Evolutionary conservation across 2,113 vertebrate genomes (phyloP).

Genomic region (Eublepharis macularius): DNA sequence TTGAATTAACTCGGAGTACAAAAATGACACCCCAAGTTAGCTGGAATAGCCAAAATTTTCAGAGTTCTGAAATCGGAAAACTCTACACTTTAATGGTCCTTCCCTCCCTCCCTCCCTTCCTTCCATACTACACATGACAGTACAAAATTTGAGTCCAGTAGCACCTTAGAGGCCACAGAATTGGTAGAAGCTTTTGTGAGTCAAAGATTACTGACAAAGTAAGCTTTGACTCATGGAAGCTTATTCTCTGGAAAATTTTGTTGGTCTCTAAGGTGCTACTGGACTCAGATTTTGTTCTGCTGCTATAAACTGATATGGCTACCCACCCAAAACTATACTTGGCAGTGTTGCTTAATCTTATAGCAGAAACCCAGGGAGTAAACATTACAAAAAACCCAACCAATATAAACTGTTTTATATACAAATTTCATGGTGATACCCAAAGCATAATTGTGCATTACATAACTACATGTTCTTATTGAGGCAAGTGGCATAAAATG

Average conservation of each 20-base stretch:
- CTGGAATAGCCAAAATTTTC: background rate
- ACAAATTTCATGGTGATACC: background rate
- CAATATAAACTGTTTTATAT: background rate
- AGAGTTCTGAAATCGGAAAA: background rate
- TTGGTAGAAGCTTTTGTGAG: too few species aligned
- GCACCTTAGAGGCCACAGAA: too few species aligned
- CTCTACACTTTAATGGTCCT: background rate
- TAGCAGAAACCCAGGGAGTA: background rate
- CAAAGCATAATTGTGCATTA: background rate
- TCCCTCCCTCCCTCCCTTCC: too few species aligned
- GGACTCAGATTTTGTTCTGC: too few species aligned
- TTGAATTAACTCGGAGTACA: background rate
- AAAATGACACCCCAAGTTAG: background rate
- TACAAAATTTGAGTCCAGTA: too few species aligned
- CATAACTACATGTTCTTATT: background rate
- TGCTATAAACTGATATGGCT: too few species aligned
- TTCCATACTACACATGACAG: background rate
- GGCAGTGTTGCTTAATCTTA: background rate
- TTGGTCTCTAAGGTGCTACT: too few species aligned
- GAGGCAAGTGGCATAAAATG: background rate
- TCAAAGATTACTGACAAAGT: too few species aligned
- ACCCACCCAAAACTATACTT: too few species aligned
- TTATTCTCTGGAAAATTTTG: too few species aligned
- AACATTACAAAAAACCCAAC: background rate
- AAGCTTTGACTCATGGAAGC: too few species aligned